Percentiles rank a stretch among this genome's conserved stretches.
Conservation (phyloP, 1,140 invertebrate species). For the Anagrus nilaparvatae region DNA sequence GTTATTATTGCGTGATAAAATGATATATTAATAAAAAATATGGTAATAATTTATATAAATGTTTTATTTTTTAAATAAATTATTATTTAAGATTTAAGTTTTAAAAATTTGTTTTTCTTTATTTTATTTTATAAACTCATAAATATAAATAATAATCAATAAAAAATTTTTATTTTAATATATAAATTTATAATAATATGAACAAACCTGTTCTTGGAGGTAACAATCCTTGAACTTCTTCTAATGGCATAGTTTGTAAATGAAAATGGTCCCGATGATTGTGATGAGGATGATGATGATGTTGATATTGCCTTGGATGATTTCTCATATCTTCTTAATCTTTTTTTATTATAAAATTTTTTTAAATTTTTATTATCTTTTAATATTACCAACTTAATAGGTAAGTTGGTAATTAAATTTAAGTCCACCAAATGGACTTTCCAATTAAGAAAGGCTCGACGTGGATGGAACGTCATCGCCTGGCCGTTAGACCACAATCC, state of each 20-base stretch:
- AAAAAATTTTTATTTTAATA: no score
- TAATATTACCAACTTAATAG: not conserved
- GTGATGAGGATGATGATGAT: conserved; percentile 8
- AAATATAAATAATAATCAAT: no score
- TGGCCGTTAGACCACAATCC: conserved; percentile 31
- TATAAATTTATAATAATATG: no score
- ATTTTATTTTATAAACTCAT: no score
- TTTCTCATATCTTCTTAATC: conserved; percentile 29
- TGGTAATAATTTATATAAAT: no score
- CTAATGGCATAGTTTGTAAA: conserved; percentile 32
- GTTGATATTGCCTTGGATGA: conserved; percentile 21
- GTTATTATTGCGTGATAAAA: no score
- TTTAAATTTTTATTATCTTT: not conserved
- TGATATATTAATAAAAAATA: no score
- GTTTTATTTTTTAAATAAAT: no score
- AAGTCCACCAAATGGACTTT: not conserved
- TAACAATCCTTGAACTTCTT: conserved; percentile 33
- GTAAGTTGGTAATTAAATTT: no score
- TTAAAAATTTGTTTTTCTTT: no score
- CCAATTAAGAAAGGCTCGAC: conserved; percentile 17
- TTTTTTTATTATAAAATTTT: not conserved
- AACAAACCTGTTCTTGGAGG: conserved; percentile 30
- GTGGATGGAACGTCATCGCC: conserved; percentile 37
- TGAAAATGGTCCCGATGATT: conserved; percentile 30
- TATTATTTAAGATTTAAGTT: no score